Percentiles rank a stretch among this genome's conserved stretches.
phyloP scores from a whole-genome alignment of 2,797 vertebrate species.

The Natrix natrix region DNA sequence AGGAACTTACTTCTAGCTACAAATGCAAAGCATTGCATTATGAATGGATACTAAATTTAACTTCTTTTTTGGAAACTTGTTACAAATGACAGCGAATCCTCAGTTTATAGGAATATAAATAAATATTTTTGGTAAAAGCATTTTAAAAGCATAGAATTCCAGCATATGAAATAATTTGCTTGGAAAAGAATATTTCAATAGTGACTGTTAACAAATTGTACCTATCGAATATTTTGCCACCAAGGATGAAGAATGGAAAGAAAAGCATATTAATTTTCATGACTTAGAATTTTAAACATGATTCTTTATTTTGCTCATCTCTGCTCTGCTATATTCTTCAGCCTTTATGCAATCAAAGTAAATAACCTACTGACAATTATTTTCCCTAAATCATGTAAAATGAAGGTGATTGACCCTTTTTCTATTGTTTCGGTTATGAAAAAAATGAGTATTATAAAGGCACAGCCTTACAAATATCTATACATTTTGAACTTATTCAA shows the following conservation, averaged over 20 bases:
- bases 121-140: background rate
- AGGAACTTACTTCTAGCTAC: background rate
- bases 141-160: conserved; percentile 4
- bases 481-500: background rate
- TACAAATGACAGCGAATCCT: background rate
- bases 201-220: background rate
- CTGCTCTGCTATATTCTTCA: background rate
- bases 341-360: background rate
- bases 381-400: background rate
- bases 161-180: background rate
- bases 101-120: background rate
- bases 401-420: background rate
- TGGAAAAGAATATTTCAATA: background rate
- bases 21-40: background rate
- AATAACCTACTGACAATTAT: background rate
- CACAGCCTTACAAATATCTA: background rate
- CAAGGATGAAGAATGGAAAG: background rate
- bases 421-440: background rate
- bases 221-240: background rate
- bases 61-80: background rate
- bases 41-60: background rate
- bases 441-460: background rate
- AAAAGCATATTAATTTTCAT: background rate
- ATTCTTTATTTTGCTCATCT: background rate
- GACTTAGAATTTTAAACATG: background rate